Percentiles rank a stretch among this genome's conserved stretches.
These are phyloP conservation scores for Synanthedon vespiformis DNA, from an alignment of 2,888 invertebrate species.

Conservation along the genomic window DNA sequence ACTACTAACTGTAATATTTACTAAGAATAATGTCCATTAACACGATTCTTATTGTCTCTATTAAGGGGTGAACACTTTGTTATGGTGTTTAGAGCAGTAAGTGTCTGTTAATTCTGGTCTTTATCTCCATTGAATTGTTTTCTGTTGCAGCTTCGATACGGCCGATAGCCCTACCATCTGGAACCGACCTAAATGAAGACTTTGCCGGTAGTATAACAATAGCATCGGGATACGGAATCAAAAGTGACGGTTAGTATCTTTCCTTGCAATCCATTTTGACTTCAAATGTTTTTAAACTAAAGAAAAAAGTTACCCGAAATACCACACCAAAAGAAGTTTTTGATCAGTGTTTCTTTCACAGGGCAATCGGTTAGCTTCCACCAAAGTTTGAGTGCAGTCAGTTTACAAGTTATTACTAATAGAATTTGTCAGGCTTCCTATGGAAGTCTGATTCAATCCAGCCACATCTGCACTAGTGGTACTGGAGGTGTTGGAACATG, in stretches of 20 bases:
- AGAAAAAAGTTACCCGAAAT: too few species aligned
- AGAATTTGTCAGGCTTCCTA: conserved; percentile 19
- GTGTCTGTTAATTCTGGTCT: too few species aligned
- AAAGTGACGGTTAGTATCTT: conserved; percentile 4
- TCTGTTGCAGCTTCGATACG: conserved; percentile 4
- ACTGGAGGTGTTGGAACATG: conserved; percentile 28
- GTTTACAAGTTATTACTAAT: conserved; percentile 27
- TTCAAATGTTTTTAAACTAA: too few species aligned
- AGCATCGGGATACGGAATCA: conserved; percentile 18
- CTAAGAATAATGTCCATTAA: too few species aligned
- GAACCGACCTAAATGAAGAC: conserved; percentile 1
- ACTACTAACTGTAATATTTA: too few species aligned
- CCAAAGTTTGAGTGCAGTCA: conserved; percentile 21
- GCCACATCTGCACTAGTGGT: conserved; percentile 31
- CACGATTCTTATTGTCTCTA: too few species aligned
- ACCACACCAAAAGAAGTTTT: too few species aligned
- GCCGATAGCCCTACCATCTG: conserved; percentile 4
- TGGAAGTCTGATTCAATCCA: conserved; percentile 16
- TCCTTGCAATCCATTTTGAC: too few species aligned
- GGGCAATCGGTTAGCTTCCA: conserved; percentile 11
- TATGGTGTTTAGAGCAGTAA: too few species aligned
- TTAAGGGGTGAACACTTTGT: too few species aligned
- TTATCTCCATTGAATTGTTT: background rate
- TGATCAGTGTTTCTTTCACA: too few species aligned
- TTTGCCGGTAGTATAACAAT: conserved; percentile 7